Conservation (phyloP, 2,888 invertebrate genomes). For the Kuschelorhynchus macadamiae region DNA sequence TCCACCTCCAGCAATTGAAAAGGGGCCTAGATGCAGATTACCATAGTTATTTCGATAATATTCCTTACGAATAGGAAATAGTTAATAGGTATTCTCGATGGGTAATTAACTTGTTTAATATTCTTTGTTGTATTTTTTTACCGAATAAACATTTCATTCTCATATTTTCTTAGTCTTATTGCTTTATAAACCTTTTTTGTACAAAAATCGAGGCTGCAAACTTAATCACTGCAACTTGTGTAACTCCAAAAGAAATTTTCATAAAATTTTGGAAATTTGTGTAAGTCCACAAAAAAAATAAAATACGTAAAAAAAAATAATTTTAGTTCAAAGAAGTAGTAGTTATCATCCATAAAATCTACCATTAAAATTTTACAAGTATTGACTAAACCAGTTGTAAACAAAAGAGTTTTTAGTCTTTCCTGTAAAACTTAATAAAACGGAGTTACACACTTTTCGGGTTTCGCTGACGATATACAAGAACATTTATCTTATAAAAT, state of each 20-base stretch:
- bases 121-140: too few relatives aligned
- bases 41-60: background rate
- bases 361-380: background rate
- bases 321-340: background rate
- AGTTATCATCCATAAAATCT: background rate
- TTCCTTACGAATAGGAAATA: too few relatives aligned
- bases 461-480: background rate
- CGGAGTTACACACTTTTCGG: conserved; percentile 1
- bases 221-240: conserved; percentile 5
- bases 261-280: background rate
- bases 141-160: too few relatives aligned
- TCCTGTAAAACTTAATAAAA: conserved; percentile 1
- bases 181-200: background rate
- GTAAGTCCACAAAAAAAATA: background rate
- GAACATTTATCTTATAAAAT: too few relatives aligned
- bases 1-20: conserved; percentile 1
- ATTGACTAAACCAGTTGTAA: background rate
- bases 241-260: conserved; percentile 1
- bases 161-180: too few relatives aligned
- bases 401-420: background rate
- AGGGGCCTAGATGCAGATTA: background rate
- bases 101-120: too few relatives aligned
- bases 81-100: too few relatives aligned
- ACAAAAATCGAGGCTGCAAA: background rate
- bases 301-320: too few relatives aligned